A percentile compares a stretch with the other conserved stretches of the same genome.
Conservation (phyloP, 1,140 invertebrate species). For the Akabosia matsudoensis region DNA sequence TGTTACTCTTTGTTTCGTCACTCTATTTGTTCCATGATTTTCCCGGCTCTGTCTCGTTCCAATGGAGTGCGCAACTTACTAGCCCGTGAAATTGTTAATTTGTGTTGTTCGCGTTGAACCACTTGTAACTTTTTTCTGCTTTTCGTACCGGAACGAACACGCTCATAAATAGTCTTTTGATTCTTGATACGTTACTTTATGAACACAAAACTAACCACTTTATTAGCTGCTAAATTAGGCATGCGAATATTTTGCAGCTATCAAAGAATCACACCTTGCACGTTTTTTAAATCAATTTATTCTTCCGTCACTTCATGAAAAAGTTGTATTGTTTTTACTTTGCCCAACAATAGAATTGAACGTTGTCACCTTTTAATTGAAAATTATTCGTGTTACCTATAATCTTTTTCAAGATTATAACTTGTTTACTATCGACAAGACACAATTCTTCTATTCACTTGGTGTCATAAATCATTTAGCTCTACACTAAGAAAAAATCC, state of each 20-base stretch:
- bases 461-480: not conserved
- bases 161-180: not conserved
- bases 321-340: too few relatives aligned
- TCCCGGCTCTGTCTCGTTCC: conserved; percentile 10
- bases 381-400: too few relatives aligned
- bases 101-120: not conserved
- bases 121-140: not conserved
- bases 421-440: not conserved
- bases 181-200: too few relatives aligned
- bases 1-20: too few relatives aligned
- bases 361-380: not conserved
- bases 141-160: not conserved
- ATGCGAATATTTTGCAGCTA: too few relatives aligned
- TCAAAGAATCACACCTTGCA: not conserved
- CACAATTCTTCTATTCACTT: not conserved
- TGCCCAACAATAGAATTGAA: not conserved
- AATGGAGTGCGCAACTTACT: not conserved
- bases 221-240: conserved; percentile 1
- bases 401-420: too few relatives aligned
- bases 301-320: too few relatives aligned
- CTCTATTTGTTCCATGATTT: not conserved
- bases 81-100: not conserved
- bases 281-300: not conserved
- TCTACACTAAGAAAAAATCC: not conserved
- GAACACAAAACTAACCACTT: conserved; percentile 1